Base-by-base conservation (phyloP, 1,140 invertebrate species). In the Scylla paramamosain region DNA sequence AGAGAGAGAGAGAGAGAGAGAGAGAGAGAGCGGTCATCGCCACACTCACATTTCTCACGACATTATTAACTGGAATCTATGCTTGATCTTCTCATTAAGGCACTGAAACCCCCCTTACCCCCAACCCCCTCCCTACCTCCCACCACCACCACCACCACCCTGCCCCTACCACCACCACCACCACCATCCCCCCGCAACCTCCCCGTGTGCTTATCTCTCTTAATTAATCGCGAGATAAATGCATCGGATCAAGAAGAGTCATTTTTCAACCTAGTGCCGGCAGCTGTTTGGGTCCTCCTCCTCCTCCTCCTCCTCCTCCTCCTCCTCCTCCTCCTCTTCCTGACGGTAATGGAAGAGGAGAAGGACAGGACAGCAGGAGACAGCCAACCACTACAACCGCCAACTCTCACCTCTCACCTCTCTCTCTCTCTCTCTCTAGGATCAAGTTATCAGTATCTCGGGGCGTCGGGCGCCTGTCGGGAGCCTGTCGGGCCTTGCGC, bases 31-130 rank as follows among this genome's bases (percentile, higher is more conserved):
- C 39, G 39, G 39, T 39, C 39, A 39, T 39, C 6, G 1, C 39
- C 39, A 39, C 39, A 39, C 6, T 39, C 39, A 39, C 39, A 39
- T 77, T n/a, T 8, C 67, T 2, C 67, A n/a, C 67, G 6, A 2
- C 25, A 7, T 77, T n/a, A 77, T 77, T 77, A 77, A 77, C 20
- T 20, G 25, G 67, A 77, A 77, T 77, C 67, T 77, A 77, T 77
- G 67, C 67, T 77, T 77, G 67, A 77, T 77, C 67, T 25, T n/a
- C 67, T 77, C 67, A 77, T 77, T 77, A 77, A n/a, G 67, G 67
- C 2, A 77, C 20, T n/a, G 7, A 20, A 0, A 20, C 25, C n/a
- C 20, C 39, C 39, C 20, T 8, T 4, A 59, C 20, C 52, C 52
- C 20, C 10, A 12, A 16, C 52, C 52, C 52, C 20, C 52, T 59